Evolutionary conservation across 2,797 vertebrate genomes (phyloP).

Genomic region (Acanthopagrus latus): DNA sequence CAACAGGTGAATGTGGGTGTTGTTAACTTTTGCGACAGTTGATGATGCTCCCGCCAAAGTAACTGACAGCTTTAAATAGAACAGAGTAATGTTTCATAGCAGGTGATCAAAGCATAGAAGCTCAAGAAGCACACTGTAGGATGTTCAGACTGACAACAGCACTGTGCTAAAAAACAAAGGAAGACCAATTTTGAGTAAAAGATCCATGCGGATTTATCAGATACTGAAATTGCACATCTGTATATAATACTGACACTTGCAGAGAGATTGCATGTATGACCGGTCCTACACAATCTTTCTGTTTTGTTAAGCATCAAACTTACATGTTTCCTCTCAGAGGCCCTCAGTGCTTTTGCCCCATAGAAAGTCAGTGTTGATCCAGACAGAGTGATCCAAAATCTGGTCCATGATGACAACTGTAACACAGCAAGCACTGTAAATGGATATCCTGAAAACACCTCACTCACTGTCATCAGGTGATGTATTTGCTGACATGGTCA

Average conservation of each 20-base stretch:
- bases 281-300: not conserved
- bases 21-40: too few species aligned
- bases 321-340: constrained; percentile 96
- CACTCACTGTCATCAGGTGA: not conserved
- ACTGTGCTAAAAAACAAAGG: too few species aligned
- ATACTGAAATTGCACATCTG: not conserved
- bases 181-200: too few species aligned
- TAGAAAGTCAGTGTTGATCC: constrained; percentile 94
- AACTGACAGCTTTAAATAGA: too few species aligned
- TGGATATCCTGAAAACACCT: not conserved
- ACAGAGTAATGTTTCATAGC: too few species aligned
- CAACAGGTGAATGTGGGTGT: too few species aligned
- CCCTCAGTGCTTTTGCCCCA: constrained; percentile 93
- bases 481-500: not conserved
- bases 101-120: too few species aligned
- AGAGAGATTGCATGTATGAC: not conserved
- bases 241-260: not conserved
- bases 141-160: too few species aligned
- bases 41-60: too few species aligned
- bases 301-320: constrained; percentile 57
- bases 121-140: too few species aligned
- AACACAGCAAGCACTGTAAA: constrained; percentile 27
- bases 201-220: too few species aligned
- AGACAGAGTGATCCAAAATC: constrained; percentile 95
- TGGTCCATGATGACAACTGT: constrained; percentile 94